These are phyloP conservation scores for Bovichtus diacanthus DNA, from an alignment of 2,797 vertebrate genomes.

Conservation along the genomic window DNA sequence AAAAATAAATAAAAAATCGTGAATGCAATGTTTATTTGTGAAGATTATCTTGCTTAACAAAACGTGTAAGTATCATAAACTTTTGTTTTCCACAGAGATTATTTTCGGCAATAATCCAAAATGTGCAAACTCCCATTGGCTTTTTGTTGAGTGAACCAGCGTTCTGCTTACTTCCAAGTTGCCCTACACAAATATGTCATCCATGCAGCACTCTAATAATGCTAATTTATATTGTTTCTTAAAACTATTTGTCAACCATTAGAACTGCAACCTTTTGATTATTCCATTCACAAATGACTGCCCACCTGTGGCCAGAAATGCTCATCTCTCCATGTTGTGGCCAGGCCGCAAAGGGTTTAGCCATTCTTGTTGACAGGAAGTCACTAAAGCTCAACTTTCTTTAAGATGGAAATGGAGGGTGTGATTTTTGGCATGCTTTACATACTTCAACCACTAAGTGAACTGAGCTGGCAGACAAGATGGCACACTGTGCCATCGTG, in stretches of 20 bases:
- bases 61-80: too few species aligned
- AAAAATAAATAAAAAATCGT: too few species aligned
- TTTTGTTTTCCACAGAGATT: too few species aligned
- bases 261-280: background rate
- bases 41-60: too few species aligned
- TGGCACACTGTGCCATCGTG: constrained; percentile 70
- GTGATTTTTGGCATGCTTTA: constrained; percentile 73
- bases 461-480: constrained; percentile 66
- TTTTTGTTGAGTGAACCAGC: too few species aligned
- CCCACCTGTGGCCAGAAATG: constrained; percentile 16
- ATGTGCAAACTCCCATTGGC: too few species aligned
- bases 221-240: background rate
- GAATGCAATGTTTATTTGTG: too few species aligned
- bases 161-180: too few species aligned
- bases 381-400: constrained; percentile 66
- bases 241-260: background rate
- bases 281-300: background rate
- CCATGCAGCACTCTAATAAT: background rate
- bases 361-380: constrained; percentile 65
- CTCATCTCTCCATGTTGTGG: constrained; percentile 24
- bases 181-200: too few species aligned
- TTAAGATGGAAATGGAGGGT: constrained; percentile 73
- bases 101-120: too few species aligned
- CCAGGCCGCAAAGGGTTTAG: constrained; percentile 65
- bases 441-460: constrained; percentile 77